phyloP scores from a whole-genome alignment of 2,888 invertebrate species.

The Idaea aversata region DNA sequence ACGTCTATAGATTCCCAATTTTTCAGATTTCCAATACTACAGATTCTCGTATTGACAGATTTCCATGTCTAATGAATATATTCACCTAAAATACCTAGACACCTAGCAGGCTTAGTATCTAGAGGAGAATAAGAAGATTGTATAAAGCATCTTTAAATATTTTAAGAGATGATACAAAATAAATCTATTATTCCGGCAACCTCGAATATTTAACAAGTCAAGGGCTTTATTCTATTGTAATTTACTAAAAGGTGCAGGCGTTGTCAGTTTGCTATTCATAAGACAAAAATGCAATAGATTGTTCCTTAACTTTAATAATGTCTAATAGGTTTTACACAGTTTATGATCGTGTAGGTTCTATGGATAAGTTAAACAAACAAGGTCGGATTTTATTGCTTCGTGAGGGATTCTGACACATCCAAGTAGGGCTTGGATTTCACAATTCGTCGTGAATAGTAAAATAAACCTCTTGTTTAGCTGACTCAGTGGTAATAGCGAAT shows the following conservation, averaged over 20 bases:
- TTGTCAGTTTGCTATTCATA: conserved; percentile 10
- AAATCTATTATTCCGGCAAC: conserved; percentile 47
- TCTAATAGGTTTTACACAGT: conserved; percentile 45
- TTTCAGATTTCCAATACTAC: no score
- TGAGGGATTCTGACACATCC: conserved; percentile 30
- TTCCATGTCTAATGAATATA: no score
- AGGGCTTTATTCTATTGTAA: conserved; percentile 56
- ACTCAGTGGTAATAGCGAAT: conserved; percentile 17
- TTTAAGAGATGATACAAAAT: conserved; percentile 43
- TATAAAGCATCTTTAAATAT: conserved; percentile 45
- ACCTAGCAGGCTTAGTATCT: no score
- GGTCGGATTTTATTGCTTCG: conserved; percentile 37
- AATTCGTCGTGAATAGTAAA: conserved; percentile 37
- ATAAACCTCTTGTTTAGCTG: conserved; percentile 34
- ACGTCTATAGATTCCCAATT: no score
- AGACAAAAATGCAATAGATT: conserved; percentile 25
- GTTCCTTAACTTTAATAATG: conserved; percentile 38
- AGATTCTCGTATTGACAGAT: no score
- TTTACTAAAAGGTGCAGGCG: conserved; percentile 45
- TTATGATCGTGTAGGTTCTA: conserved; percentile 32
- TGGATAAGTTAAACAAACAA: conserved; percentile 30
- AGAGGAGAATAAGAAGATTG: not conserved
- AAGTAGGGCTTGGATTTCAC: conserved; percentile 32
- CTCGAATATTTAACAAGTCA: conserved; percentile 61
- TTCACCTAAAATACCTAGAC: no score